Base-by-base conservation (phyloP, 2,888 invertebrate genomes). In the Drosophila recens region DNA sequence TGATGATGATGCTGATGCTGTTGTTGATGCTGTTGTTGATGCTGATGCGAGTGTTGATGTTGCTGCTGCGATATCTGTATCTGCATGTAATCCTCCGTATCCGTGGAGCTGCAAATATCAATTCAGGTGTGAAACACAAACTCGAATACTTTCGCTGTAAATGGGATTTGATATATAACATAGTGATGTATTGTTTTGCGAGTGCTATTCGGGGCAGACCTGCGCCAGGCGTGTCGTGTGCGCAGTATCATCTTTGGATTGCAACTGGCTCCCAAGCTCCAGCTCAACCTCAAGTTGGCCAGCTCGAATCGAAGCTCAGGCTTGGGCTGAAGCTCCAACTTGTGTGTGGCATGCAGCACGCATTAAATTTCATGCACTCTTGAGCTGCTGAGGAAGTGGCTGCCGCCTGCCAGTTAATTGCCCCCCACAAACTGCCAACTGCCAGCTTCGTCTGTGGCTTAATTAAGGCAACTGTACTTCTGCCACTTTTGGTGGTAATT, bases 1-100 rank as follows among this genome's bases (percentile, higher is more conserved):
- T 27, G 52, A 5, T n/a, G 43, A 9, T n/a, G 73, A 15, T 52
- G 74, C 4, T 51, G 75, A n/a, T 64, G 65, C n/a, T 67, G 72
- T 2, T 65, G 70, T 10, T 67, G 69, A 4, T 66, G 70, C 13
- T 57, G 61, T 11, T 72, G 76, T 11, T 68, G 72, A 30, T 68
- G 76, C 13, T 69, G 77, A 1, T 90, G 92, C 68, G 23, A 27
- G 23, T 27, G 27, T 20, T 66, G 83, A n/a, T 80, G 78, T 10
- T 90, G 91, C 58, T 90, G 92, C 69, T 91, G 91, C 73, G 93
- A 93, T 64, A 94, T 94, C 84, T 94, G 94, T 91, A 94, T 94
- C 91, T 94, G 94, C 93, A 94, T 94, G 72, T 93, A 93, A 82
- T 93, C 93, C 86, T 93, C 93, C 64, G 92, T 92, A 53, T 93